Conservation (phyloP, 2,113 vertebrate genomes). For the Malurus alboscapulatus region DNA sequence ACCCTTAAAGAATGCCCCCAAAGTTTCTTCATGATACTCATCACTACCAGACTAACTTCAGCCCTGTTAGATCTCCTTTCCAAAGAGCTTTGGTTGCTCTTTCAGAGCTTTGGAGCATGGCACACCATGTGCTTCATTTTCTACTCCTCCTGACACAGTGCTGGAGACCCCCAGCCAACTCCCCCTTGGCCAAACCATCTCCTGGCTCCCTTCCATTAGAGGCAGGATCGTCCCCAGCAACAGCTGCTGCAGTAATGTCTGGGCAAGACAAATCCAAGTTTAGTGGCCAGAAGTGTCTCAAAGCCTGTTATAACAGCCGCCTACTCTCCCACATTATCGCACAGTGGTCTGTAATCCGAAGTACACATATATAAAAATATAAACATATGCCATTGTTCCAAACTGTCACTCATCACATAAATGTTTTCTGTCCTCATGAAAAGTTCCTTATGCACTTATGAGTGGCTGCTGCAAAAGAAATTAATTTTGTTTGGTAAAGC, state of each 20-base stretch:
- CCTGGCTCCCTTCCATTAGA: slow-evolving; percentile 3
- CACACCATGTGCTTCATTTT: background rate
- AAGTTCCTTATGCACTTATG: background rate
- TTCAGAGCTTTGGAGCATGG: background rate
- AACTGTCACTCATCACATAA: background rate
- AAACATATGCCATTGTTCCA: background rate
- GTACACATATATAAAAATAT: background rate
- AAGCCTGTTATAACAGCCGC: background rate
- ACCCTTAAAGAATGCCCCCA: background rate
- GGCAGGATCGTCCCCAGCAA: background rate
- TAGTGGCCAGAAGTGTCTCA: background rate
- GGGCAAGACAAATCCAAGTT: background rate
- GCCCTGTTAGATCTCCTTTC: background rate
- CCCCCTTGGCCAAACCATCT: background rate
- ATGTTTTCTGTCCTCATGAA: background rate
- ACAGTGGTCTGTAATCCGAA: background rate
- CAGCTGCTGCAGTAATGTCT: slow-evolving; percentile 23
- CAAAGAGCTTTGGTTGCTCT: background rate
- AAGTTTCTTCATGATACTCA: background rate
- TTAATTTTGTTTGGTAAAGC: background rate
- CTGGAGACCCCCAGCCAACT: background rate
- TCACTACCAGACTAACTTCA: background rate
- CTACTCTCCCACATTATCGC: background rate
- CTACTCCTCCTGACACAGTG: background rate
- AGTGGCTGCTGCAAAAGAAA: background rate